Base-by-base conservation (phyloP, 1,140 invertebrate species). In the Prorops nasuta region DNA sequence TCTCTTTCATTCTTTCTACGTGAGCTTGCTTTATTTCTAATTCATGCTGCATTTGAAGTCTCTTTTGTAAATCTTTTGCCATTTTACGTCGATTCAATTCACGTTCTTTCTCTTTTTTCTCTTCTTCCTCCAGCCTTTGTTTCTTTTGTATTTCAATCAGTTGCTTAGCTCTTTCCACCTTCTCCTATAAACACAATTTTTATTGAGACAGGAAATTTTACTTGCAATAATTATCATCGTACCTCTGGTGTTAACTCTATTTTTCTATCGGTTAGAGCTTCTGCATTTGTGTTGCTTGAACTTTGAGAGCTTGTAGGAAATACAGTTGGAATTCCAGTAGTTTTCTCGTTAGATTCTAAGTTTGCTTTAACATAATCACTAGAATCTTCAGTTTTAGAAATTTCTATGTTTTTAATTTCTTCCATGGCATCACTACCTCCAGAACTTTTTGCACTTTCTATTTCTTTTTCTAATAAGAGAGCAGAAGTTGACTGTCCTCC, bases 21-120 rank as follows among this genome's bases (percentile, higher is more conserved):
- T 86, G 75, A 22, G 83, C 58, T 64, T 88, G 80, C 59, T 87
- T 88, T 2, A 88, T 55, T 61, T 93, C 87, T 57, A 85, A 79
- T 2, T 93, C 90, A 24, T 89, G 82, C 56, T 88, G 85, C 71
- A 80, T 82, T 49, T 81, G 76, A 62, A 87, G 85, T 35, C 89
- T 64, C 60, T 85, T 85, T 36, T 86, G 84, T 0, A 90, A 66
- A 14, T 87, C 86, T 60, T 86, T 84, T 0, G 88, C 89, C 17
- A 84, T 65, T 54, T 84, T 80, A 2, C 90, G 79, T 7, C 90
- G 80, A 51, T 90, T 84, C 3, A 87, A 63, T 72, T 92, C 90
- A 45, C 81, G 84, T 42, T 81, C 67, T 49, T 76, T 84, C 63
- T 84, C 83, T 58, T 82, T 72, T 75, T 80, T 60, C 72, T 85